phyloP scores from a whole-genome alignment of 2,888 invertebrate species.

The Epinotia bilunana region DNA sequence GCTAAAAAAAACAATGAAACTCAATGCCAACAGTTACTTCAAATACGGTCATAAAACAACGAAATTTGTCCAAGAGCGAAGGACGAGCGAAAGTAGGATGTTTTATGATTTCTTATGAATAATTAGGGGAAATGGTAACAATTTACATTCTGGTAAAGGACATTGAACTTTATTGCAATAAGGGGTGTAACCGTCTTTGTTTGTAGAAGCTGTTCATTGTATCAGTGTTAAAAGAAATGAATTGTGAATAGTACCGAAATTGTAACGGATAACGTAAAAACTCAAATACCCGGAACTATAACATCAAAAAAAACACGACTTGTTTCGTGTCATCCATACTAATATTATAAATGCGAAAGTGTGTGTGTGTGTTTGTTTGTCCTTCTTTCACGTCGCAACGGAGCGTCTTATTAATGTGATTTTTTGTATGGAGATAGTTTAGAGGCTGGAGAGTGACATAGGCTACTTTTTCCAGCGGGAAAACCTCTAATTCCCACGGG shows the following conservation, averaged over 20 bases:
- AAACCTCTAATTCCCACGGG: too few species aligned
- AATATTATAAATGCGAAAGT: too few species aligned
- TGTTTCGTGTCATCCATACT: too few species aligned
- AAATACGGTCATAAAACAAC: slow-evolving; percentile 15
- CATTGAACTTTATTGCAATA: neutral
- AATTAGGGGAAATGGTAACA: slow-evolving; percentile 4
- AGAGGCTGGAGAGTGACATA: too few species aligned
- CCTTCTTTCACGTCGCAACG: too few species aligned
- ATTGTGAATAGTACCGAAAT: slow-evolving; percentile 4
- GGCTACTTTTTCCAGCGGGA: too few species aligned
- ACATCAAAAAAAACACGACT: neutral
- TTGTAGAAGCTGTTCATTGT: neutral
- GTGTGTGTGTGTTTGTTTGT: too few species aligned
- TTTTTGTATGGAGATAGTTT: too few species aligned
- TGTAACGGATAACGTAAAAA: neutral
- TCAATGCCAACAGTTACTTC: slow-evolving; percentile 17
- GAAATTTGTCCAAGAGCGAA: neutral
- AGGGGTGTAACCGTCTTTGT: neutral
- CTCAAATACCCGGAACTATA: neutral
- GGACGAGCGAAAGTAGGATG: slow-evolving; percentile 26
- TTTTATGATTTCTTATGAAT: slow-evolving; percentile 19
- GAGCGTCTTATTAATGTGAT: too few species aligned
- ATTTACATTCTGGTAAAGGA: neutral
- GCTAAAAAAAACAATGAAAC: slow-evolving; percentile 12
- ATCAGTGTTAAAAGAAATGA: neutral